Conservation (phyloP, 2,888 invertebrate species). For the Odontomyia ornata region DNA sequence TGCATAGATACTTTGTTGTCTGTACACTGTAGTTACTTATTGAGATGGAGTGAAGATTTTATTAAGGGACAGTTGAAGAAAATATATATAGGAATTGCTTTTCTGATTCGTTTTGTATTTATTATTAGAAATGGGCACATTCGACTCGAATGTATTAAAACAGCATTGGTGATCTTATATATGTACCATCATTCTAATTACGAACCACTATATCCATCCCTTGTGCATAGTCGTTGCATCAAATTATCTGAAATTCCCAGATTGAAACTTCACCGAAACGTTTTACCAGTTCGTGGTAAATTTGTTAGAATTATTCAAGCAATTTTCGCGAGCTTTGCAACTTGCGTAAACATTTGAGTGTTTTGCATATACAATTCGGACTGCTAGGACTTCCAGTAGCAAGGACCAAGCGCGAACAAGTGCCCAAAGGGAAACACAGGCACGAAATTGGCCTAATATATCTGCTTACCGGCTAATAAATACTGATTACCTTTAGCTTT, state of each 20-base stretch:
- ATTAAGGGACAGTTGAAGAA: too few relatives aligned
- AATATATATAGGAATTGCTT: too few relatives aligned
- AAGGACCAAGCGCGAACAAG: not conserved
- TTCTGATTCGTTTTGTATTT: too few relatives aligned
- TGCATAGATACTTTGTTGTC: too few relatives aligned
- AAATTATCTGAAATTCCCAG: conserved; percentile 30
- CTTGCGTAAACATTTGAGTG: conserved; percentile 21
- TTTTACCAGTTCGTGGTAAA: conserved; percentile 41
- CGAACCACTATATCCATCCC: too few relatives aligned
- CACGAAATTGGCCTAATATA: conserved; percentile 9
- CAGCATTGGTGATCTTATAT: too few relatives aligned
- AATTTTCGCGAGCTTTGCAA: conserved; percentile 33
- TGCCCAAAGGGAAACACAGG: not conserved
- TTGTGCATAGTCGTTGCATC: not conserved
- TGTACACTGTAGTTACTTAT: too few relatives aligned
- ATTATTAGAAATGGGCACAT: too few relatives aligned
- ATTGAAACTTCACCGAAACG: conserved; percentile 30
- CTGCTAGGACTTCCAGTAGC: not conserved
- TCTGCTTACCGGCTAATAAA: conserved; percentile 25
- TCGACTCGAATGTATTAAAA: too few relatives aligned
- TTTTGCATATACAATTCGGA: conserved; percentile 30
- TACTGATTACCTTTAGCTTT: conserved; percentile 27
- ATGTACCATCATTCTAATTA: too few relatives aligned
- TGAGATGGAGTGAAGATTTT: too few relatives aligned
- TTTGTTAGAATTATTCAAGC: conserved; percentile 39